A percentile compares a stretch with the other conserved stretches of the same genome.
Conservation (phyloP, 2,113 vertebrate genomes). For the Petromus typicus region DNA sequence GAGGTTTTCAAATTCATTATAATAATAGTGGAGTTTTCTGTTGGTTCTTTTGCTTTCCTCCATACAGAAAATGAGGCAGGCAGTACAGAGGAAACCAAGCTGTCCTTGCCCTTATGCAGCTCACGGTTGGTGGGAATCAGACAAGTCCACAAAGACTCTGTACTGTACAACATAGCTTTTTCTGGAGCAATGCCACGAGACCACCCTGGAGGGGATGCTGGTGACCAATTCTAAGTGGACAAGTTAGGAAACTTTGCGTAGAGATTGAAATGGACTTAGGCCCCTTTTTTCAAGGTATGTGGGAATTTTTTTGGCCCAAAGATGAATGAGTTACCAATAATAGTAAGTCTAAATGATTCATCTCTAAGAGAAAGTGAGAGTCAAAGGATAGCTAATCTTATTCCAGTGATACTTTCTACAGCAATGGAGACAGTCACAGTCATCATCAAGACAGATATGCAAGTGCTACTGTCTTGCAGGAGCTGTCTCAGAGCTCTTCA, state of each 20-base stretch:
- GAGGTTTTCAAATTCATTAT: neutral
- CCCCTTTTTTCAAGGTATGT: neutral
- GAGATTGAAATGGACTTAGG: neutral
- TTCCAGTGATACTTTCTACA: neutral
- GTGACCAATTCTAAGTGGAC: neutral
- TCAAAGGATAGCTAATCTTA: neutral
- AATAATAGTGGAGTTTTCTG: neutral
- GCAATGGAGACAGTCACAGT: neutral
- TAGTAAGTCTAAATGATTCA: neutral
- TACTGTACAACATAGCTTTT: no score
- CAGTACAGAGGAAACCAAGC: neutral
- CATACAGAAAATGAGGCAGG: neutral
- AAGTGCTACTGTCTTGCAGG: neutral
- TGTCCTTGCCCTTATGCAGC: neutral
- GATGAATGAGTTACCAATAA: neutral
- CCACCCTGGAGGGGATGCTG: rapidly evolving
- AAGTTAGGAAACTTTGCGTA: neutral
- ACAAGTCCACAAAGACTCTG: neutral
- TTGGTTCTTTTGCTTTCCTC: neutral
- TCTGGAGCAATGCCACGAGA: neutral
- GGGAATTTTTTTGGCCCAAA: neutral
- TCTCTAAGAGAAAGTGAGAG: neutral
- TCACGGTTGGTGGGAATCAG: neutral
- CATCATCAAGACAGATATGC: neutral
- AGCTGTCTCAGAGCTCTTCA: neutral